Evolutionary conservation across 2,113 vertebrate genomes (phyloP), one percentile per base, ranked within the genome.

Genomic region (Centrocercus urophasianus): DNA sequence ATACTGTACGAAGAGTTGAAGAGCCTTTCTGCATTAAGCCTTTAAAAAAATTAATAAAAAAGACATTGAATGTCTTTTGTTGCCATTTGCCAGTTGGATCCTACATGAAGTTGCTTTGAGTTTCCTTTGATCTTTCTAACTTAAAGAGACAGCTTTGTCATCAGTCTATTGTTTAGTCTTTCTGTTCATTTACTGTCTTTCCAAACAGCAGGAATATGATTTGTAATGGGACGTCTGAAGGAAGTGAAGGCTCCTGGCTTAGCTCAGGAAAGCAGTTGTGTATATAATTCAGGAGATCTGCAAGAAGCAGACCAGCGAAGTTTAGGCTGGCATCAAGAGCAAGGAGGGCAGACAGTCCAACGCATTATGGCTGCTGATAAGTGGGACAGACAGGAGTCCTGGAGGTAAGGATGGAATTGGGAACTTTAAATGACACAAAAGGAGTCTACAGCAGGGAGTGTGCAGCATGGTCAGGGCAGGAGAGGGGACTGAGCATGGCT

Each of bases 181-280:
- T 83, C 72, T 18, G 3, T 65, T 92, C 86, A 17, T 40, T 69
- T 67, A 67, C 10, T 6, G 0, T 40, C 76, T 72, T 72, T 92
- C 25, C 48, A 57, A 88, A 85, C 27, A 91, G 48, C 54, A 63
- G 83, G 52, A 81, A 52, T 61, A 32, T 17, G 20, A 60, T 77
- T 88, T 76, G n/a, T 11, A 57, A 8, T 13, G 66, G 32, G 4
- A 1, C 5, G 12, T 38, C 28, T 81, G 42, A 64, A 61, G 38
- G 60, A 90, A 36, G 32, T 18, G n/a, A 80, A 86, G 71, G 36
- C 48, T 93, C 10, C 93, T 92, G 80, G 65, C 30, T 93, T 80
- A 85, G 87, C 70, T 93, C 81, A 66, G 64, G 72, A 59, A 70
- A 77, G 47, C 45, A 50, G 24, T 25, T 87, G 43, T 63, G 36